phyloP scores from a whole-genome alignment of 2,888 invertebrate species.

The Gymnoscelis rufifasciata region DNA sequence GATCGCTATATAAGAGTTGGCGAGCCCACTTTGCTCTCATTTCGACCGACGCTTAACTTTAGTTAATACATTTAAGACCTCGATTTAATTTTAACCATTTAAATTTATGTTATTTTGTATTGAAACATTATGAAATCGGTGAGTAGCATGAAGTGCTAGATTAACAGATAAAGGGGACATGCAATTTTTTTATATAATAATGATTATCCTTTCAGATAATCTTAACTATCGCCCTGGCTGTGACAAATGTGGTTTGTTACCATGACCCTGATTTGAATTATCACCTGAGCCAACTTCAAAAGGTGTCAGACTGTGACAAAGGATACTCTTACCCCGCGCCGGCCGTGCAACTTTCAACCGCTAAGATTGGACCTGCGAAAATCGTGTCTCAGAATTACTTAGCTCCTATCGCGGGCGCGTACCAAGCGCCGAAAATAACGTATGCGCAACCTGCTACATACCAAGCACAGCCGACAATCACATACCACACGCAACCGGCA shows the following conservation, averaged over 20 bases:
- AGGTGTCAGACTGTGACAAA: slow-evolving; percentile 50
- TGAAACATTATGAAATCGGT: slow-evolving; percentile 56
- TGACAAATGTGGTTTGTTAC: slow-evolving; percentile 55
- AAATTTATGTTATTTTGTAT: slow-evolving; percentile 23
- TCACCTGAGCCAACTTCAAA: slow-evolving; percentile 64
- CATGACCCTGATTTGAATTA: slow-evolving; percentile 73
- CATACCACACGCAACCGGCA: slow-evolving; percentile 41
- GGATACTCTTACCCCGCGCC: slow-evolving; percentile 80
- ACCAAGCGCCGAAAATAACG: slow-evolving; percentile 51
- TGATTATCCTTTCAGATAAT: slow-evolving; percentile 53
- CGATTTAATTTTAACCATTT: slow-evolving; percentile 28
- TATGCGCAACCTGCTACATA: slow-evolving; percentile 39
- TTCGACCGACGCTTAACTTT: slow-evolving; percentile 71
- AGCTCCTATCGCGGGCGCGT: slow-evolving; percentile 35
- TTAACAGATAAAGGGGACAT: background rate
- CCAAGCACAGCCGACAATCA: slow-evolving; percentile 37
- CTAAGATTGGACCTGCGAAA: slow-evolving; percentile 39
- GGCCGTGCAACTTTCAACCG: slow-evolving; percentile 69
- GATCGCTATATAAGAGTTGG: slow-evolving; percentile 74
- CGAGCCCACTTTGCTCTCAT: slow-evolving; percentile 74
- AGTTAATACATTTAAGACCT: slow-evolving; percentile 63
- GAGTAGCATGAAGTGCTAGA: slow-evolving; percentile 33
- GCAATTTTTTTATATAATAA: background rate
- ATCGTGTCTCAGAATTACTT: slow-evolving; percentile 30
- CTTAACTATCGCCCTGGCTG: slow-evolving; percentile 39